phyloP scores from a whole-genome alignment of 1,140 invertebrate species.

The Ceratina australensis region DNA sequence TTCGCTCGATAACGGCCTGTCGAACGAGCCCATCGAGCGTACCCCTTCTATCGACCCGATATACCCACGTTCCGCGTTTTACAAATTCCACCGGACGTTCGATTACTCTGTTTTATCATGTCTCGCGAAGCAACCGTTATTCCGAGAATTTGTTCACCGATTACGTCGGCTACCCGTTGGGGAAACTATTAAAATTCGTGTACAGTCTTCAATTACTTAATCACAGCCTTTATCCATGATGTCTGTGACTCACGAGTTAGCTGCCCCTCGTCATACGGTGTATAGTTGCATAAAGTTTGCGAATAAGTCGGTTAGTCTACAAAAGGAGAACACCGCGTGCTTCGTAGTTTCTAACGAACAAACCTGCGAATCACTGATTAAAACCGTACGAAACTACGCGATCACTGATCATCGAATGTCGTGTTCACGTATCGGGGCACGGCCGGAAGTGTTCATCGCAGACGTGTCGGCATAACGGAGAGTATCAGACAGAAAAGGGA shows the following conservation, averaged over 20 bases:
- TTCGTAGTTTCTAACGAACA: no score
- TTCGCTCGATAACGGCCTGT: not conserved
- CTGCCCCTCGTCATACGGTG: no score
- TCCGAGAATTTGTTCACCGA: not conserved
- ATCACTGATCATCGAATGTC: not conserved
- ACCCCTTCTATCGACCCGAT: not conserved
- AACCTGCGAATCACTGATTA: not conserved
- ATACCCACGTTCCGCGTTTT: not conserved
- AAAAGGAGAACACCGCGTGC: no score
- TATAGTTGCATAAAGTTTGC: no score
- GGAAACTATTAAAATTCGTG: no score
- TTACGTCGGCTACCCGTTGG: no score
- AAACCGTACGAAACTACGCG: not conserved
- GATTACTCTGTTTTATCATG: not conserved
- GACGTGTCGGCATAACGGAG: conserved; percentile 13
- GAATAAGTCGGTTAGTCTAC: no score
- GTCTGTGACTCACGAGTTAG: no score
- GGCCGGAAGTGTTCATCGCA: conserved; percentile 35
- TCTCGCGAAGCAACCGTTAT: not conserved
- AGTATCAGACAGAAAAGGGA: not conserved
- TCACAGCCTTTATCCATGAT: no score
- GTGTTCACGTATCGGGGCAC: not conserved
- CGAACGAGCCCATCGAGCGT: not conserved
- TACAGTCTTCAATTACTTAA: no score
- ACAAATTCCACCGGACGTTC: conserved; percentile 15